phyloP scores from a whole-genome alignment of 23 tunicate genomes.

The Ascidia mentula region DNA sequence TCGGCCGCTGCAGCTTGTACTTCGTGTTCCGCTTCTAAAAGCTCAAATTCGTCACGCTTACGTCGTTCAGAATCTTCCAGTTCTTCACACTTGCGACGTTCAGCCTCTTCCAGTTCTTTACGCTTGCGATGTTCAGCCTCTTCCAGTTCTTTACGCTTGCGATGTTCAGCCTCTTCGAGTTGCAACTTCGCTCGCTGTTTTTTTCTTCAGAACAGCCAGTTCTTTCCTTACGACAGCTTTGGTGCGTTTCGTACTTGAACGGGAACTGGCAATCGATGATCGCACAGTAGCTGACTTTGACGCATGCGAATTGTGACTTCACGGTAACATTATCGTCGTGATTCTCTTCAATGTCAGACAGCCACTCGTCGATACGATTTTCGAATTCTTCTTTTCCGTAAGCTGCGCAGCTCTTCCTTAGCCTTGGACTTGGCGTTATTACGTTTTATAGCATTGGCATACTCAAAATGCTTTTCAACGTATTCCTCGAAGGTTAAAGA shows the following conservation, averaged over 20 bases:
- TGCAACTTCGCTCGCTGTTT: no score
- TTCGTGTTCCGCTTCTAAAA: background rate
- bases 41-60: background rate
- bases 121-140: no score
- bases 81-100: no score
- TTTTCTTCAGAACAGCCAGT: background rate
- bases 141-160: no score
- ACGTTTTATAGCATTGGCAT: background rate
- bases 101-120: no score
- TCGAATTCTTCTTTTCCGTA: background rate
- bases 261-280: background rate
- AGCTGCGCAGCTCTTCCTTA: background rate
- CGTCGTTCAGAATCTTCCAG: no score
- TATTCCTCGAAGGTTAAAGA: background rate
- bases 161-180: no score
- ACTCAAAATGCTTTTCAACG: background rate
- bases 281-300: background rate
- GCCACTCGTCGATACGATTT: background rate
- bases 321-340: background rate
- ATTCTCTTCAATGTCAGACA: background rate
- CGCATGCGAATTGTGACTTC: background rate
- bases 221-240: background rate
- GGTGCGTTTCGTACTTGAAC: background rate
- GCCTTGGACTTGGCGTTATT: background rate
- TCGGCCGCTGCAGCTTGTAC: conserved; percentile 7